A percentile compares a stretch with the other conserved stretches of the same genome.
Conservation (phyloP, 2,113 vertebrate species). For the Pterocles gutturalis region DNA sequence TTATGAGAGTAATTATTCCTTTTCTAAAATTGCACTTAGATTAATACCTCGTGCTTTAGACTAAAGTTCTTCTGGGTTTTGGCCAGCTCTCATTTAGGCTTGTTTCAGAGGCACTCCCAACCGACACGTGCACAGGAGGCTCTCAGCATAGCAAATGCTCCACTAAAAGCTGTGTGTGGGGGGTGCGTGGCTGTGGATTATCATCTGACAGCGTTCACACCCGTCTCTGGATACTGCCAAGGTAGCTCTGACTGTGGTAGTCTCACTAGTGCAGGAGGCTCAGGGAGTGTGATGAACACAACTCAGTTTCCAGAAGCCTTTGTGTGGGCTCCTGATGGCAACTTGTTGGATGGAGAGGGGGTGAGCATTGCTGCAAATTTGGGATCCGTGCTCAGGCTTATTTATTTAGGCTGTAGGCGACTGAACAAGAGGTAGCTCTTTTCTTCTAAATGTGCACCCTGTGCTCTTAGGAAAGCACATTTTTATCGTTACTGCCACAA, state of each 20-base stretch:
- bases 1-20: background rate
- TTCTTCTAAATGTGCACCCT: background rate
- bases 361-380: background rate
- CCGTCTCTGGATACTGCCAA: background rate
- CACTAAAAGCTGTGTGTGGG: fast-evolving
- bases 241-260: background rate
- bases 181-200: fast-evolving
- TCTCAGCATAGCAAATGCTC: background rate
- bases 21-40: background rate
- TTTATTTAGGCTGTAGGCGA: background rate
- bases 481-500: background rate
- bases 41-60: background rate
- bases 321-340: background rate
- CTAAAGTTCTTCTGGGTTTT: background rate
- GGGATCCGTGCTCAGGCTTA: background rate
- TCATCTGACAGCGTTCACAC: background rate
- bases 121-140: background rate
- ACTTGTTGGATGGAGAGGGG: background rate
- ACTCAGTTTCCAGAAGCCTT: background rate
- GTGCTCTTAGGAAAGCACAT: background rate
- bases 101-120: background rate
- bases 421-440: background rate
- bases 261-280: background rate
- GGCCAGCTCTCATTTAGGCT: background rate
- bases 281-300: background rate